Conservation (phyloP, 2,113 vertebrate genomes). For the Myocastor coypus region DNA sequence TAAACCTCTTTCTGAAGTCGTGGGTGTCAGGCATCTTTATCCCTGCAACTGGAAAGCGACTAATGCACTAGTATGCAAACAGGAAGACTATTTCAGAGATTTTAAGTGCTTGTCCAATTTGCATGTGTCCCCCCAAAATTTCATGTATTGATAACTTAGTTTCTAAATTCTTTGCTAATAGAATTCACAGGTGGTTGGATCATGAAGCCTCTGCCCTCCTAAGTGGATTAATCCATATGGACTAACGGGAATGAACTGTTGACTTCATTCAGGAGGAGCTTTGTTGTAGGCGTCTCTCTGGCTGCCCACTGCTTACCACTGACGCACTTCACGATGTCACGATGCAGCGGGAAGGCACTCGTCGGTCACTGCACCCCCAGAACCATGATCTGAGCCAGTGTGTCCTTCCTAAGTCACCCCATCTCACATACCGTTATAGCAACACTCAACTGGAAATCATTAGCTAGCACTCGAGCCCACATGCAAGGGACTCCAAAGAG, state of each 20-base stretch:
- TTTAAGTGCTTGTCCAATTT: neutral
- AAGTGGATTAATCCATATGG: neutral
- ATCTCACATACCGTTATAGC: neutral
- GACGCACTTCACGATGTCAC: too few relatives aligned
- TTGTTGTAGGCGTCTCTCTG: neutral
- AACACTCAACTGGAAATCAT: neutral
- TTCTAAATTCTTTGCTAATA: neutral
- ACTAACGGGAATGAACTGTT: neutral
- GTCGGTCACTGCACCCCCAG: neutral
- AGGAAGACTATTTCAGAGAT: neutral
- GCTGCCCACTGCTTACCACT: neutral
- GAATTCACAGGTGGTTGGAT: neutral
- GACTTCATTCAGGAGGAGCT: neutral
- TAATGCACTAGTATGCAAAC: neutral
- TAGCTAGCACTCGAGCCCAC: neutral
- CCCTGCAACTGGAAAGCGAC: neutral
- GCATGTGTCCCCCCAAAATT: too few relatives aligned
- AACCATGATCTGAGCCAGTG: neutral
- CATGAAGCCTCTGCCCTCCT: neutral
- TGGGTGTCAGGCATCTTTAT: neutral
- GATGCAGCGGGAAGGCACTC: neutral
- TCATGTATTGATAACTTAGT: neutral
- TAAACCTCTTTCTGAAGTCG: neutral
- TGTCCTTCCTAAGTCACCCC: neutral
- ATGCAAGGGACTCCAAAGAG: neutral